Base-by-base conservation (phyloP, 2,888 invertebrate genomes). In the Dasypogon diadema region DNA sequence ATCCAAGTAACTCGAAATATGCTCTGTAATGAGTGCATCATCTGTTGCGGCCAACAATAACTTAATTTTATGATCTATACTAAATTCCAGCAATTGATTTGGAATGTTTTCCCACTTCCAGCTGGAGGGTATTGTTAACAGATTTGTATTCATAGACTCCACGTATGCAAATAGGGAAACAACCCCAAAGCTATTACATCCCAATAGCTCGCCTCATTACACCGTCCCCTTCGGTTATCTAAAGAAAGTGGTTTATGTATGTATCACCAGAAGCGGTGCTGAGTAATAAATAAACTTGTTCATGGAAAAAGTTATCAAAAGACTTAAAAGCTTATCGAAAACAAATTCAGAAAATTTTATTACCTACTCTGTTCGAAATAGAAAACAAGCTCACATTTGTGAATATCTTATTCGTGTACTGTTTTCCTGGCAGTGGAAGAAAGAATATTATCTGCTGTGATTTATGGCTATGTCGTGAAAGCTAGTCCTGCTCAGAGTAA, bases 301-400 rank as follows among this genome's bases (percentile, higher is more conserved):
- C 48, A 37, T 21, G 65, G 74, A 78, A 76, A 78, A 78, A 78
- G 75, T 78, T 78, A 78, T 78, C 76, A 75, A 76, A 60, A 76
- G 78, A 73, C 78, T 78, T 78, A 78, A 76, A 75, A 78, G 78
- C 78, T 78, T 78, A 78, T 78, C 78, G 78, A 75, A 76, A 77
- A 76, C 73, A 72, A 75, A 78, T 75, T 60, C 48, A 18, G 48
- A 42, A 58, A 73, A 58, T 73, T 56, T 56, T 58, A 58, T 58
- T 73, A 58, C 42, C 56, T 24, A 46, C 56, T 21, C 37, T n/a
- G 30, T 30, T 21, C 21, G n/a, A 12, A 54, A 70, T 54, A 34
- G 26, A 51, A 48, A 4, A 54, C 30, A 34, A 16, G 26, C 48
- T 68, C 10, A 37, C 60, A 60, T 68, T 68, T 26, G 46, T 6